Evolutionary conservation across 2,888 invertebrate species (phyloP).

Genomic region (Torymus texanus): DNA sequence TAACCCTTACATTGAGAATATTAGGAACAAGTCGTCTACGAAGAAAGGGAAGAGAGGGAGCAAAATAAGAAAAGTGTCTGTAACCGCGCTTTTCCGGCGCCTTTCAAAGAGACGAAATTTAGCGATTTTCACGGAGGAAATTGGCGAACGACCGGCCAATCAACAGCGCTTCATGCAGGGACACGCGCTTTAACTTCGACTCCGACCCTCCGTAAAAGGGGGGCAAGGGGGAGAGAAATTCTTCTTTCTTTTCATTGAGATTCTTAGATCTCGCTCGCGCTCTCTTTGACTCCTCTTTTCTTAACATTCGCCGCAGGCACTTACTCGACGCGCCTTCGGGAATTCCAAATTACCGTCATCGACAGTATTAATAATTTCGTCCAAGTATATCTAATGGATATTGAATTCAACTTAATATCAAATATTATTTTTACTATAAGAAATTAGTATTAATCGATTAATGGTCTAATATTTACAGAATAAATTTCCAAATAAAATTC

Average conservation of each 20-base stretch:
- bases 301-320: slow-evolving; percentile 41
- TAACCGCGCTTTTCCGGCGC: slow-evolving; percentile 62
- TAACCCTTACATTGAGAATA: neutral
- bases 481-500: too few species aligned
- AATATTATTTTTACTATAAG: neutral
- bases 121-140: slow-evolving; percentile 72
- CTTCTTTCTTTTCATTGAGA: slow-evolving; percentile 60
- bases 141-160: slow-evolving; percentile 73
- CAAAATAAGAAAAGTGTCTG: slow-evolving; percentile 53
- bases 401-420: too few species aligned
- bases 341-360: slow-evolving; percentile 19
- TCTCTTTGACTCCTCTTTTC: slow-evolving; percentile 50
- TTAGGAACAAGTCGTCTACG: neutral
- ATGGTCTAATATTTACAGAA: too few species aligned
- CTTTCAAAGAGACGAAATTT: slow-evolving; percentile 74
- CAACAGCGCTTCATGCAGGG: slow-evolving; percentile 73
- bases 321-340: neutral
- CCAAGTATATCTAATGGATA: too few species aligned
- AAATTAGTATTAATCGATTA: too few species aligned
- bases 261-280: slow-evolving; percentile 40
- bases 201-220: slow-evolving; percentile 60
- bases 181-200: slow-evolving; percentile 58
- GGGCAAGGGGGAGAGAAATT: too few species aligned
- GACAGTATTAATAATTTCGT: too few species aligned
- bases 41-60: neutral